Evolutionary conservation across 1,140 invertebrate genomes (phyloP).

Genomic region (Brachionus calyciflorus): DNA sequence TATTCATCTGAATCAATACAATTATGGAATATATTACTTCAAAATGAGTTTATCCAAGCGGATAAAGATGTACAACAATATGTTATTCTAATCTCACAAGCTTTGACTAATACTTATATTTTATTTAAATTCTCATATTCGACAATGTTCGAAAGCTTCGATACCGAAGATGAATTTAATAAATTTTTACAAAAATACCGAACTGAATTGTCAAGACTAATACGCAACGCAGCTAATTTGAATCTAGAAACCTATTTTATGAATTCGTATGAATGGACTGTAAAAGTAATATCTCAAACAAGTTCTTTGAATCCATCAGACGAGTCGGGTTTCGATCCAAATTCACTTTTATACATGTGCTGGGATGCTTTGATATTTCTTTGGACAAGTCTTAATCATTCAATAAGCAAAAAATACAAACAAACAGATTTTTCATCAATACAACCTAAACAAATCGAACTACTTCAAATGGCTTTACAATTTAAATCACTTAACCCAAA

Average conservation of each 20-base stretch:
- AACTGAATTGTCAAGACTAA: slow-evolving; percentile 6
- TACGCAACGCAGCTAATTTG: background rate
- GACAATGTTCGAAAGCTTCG: background rate
- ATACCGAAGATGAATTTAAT: slow-evolving; percentile 24
- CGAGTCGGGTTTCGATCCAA: slow-evolving; percentile 12
- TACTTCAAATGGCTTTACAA: background rate
- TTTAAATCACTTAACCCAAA: slow-evolving; percentile 22
- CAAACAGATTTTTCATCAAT: background rate
- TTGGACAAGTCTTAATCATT: background rate
- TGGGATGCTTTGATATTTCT: slow-evolving; percentile 34
- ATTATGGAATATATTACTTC: slow-evolving; percentile 22
- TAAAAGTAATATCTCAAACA: slow-evolving; percentile 25
- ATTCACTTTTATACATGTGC: slow-evolving; percentile 1
- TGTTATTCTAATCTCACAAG: background rate
- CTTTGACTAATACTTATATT: slow-evolving; percentile 10
- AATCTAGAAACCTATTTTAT: background rate
- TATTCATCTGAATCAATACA: slow-evolving; percentile 28
- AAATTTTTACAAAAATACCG: slow-evolving; percentile 37
- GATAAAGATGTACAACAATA: slow-evolving; percentile 5
- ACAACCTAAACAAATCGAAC: background rate
- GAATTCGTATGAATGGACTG: background rate
- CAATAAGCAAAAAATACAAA: background rate
- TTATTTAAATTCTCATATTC: slow-evolving; percentile 8
- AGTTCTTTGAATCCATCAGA: background rate
- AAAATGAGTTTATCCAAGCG: background rate